Evolutionary conservation across 2,888 invertebrate species (phyloP).

Genomic region (Rhodophaea formosa): DNA sequence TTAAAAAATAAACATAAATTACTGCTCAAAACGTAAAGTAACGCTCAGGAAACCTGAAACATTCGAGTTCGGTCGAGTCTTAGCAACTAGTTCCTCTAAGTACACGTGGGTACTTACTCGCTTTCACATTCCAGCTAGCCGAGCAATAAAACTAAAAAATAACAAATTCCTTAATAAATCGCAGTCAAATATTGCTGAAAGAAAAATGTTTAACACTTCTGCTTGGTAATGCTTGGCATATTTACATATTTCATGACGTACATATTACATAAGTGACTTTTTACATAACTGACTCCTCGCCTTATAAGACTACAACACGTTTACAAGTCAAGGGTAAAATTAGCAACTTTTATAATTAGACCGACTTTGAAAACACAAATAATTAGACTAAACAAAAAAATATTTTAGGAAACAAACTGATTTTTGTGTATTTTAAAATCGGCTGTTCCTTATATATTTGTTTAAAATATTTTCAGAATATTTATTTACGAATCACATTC

Average conservation of each 20-base stretch:
- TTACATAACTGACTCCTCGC: slow-evolving; percentile 1
- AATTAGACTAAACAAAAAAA: background rate
- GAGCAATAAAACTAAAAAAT: slow-evolving; percentile 33
- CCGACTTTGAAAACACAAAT: background rate
- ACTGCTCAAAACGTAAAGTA: slow-evolving; percentile 49
- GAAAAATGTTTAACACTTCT: slow-evolving; percentile 30
- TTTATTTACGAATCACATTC: background rate
- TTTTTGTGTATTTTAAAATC: background rate
- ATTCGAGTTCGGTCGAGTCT: slow-evolving; percentile 14
- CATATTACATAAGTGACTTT: background rate
- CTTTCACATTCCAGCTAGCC: slow-evolving; percentile 27
- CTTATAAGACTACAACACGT: background rate
- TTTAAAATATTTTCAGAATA: background rate
- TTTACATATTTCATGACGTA: slow-evolving; percentile 3
- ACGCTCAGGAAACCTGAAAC: slow-evolving; percentile 32
- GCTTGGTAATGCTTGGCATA: slow-evolving; percentile 26
- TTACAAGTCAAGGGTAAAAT: background rate
- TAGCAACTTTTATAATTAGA: background rate
- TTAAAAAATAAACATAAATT: slow-evolving; percentile 57
- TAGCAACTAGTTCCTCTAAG: background rate
- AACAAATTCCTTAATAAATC: slow-evolving; percentile 28
- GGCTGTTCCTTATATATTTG: background rate
- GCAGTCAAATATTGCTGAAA: slow-evolving; percentile 15
- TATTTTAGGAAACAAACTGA: background rate
- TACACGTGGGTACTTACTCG: slow-evolving; percentile 2